A percentile compares a stretch with the other conserved stretches of the same genome.
These are phyloP conservation scores for Argopecten irradians DNA, from an alignment of 1,140 invertebrate species.

Conservation along the genomic window DNA sequence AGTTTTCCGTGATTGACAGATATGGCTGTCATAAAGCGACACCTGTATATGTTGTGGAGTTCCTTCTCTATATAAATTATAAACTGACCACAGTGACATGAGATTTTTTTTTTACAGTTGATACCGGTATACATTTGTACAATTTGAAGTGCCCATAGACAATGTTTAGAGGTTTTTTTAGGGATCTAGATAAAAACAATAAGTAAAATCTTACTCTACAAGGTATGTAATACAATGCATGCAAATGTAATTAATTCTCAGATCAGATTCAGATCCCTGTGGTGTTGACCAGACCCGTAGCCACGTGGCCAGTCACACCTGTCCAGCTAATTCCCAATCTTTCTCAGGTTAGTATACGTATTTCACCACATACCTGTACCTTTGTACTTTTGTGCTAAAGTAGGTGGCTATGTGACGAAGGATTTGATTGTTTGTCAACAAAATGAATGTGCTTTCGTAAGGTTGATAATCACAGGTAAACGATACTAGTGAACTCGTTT, in stretches of 20 bases:
- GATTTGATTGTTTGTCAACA: slow-evolving; percentile 17
- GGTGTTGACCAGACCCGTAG: not conserved
- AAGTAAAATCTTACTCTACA: too few relatives aligned
- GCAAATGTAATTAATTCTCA: too few relatives aligned
- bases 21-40: not conserved
- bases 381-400: not conserved
- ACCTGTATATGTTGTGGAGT: not conserved
- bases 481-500: not conserved
- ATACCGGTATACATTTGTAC: too few relatives aligned
- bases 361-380: not conserved
- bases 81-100: too few relatives aligned
- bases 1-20: not conserved
- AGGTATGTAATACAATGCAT: too few relatives aligned
- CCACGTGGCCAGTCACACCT: not conserved
- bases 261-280: not conserved
- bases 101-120: too few relatives aligned
- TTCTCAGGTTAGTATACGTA: not conserved
- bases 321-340: not conserved
- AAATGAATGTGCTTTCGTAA: slow-evolving; percentile 7
- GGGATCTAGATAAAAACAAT: too few relatives aligned
- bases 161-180: too few relatives aligned
- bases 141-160: too few relatives aligned
- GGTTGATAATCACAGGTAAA: not conserved
- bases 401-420: not conserved
- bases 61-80: too few relatives aligned